These are phyloP conservation scores for Enteromius paludinosus DNA, from an alignment of 2,797 vertebrate species.

Conservation along the genomic window DNA sequence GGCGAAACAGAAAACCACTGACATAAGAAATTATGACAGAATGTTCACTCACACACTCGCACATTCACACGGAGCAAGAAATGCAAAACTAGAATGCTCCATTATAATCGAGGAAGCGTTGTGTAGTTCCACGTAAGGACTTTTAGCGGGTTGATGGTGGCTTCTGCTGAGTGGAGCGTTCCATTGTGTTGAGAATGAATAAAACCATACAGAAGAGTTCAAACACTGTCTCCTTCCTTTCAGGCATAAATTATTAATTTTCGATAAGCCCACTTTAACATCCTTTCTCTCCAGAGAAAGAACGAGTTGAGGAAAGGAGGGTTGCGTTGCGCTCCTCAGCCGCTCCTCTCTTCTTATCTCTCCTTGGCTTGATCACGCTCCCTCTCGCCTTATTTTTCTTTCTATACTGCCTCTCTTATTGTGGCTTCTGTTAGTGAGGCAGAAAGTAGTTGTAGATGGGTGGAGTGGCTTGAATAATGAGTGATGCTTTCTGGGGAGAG, in stretches of 20 bases:
- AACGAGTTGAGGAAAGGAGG: slow-evolving; percentile 34
- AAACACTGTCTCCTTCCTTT: slow-evolving; percentile 27
- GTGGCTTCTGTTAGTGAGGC: background rate
- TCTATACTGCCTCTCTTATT: background rate
- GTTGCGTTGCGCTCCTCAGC: slow-evolving; percentile 29
- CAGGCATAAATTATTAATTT: slow-evolving; percentile 73
- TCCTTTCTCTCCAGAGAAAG: slow-evolving; percentile 54
- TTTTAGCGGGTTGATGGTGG: slow-evolving; percentile 9
- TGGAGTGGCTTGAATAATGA: background rate
- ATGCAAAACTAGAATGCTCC: background rate
- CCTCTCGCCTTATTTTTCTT: background rate
- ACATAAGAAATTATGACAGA: background rate
- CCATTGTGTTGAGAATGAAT: slow-evolving; percentile 36
- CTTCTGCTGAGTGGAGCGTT: slow-evolving; percentile 14
- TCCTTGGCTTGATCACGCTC: background rate
- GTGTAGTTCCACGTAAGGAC: background rate
- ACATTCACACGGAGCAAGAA: background rate
- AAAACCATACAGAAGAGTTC: slow-evolving; percentile 24
- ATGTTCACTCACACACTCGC: background rate
- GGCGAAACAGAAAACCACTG: background rate
- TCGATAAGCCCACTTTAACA: slow-evolving; percentile 70
- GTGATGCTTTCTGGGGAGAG: background rate
- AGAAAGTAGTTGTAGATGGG: background rate
- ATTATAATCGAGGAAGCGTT: background rate
- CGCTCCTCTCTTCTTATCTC: background rate